phyloP scores from a whole-genome alignment of 2,113 vertebrate genomes.

The Sebastes schlegelii region DNA sequence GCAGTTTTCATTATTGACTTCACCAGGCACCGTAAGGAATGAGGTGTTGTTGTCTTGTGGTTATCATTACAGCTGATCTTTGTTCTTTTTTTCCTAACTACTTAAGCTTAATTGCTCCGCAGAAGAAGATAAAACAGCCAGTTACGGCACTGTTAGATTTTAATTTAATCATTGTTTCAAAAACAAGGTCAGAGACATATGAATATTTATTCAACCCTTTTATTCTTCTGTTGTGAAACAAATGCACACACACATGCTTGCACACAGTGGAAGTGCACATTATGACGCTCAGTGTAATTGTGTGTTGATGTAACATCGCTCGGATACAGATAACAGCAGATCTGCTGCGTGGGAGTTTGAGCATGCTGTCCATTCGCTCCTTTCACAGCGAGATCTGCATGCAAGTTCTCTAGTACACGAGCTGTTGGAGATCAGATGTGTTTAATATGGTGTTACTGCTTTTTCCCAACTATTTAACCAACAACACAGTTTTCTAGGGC shows the following conservation, averaged over 20 bases:
- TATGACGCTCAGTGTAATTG: conserved; percentile 30
- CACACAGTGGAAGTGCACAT: conserved; percentile 12
- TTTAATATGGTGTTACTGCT: conserved; percentile 27
- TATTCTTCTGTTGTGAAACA: conserved; percentile 19
- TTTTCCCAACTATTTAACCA: conserved; percentile 22
- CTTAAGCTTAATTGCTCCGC: conserved; percentile 23
- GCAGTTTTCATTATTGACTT: conserved; percentile 64
- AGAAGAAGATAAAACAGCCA: conserved; percentile 14
- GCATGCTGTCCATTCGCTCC: conserved; percentile 44
- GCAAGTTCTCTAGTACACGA: conserved; percentile 44
- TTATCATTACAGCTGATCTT: conserved; percentile 43
- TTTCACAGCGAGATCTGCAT: conserved; percentile 30
- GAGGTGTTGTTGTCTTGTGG: conserved; percentile 17
- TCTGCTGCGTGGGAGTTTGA: conserved; percentile 78
- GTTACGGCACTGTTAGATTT: neutral
- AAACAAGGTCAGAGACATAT: conserved; percentile 28
- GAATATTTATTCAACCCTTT: conserved; percentile 22
- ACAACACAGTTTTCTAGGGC: neutral
- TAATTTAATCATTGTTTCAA: conserved; percentile 11
- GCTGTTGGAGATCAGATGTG: conserved; percentile 35
- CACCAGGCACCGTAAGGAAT: conserved; percentile 6
- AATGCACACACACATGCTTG: neutral
- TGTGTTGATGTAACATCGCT: conserved; percentile 37
- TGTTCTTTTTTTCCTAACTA: conserved; percentile 3
- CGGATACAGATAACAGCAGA: conserved; percentile 65